Conservation (phyloP, 2,113 vertebrate species). For the Emydocephalus ijimae region DNA sequence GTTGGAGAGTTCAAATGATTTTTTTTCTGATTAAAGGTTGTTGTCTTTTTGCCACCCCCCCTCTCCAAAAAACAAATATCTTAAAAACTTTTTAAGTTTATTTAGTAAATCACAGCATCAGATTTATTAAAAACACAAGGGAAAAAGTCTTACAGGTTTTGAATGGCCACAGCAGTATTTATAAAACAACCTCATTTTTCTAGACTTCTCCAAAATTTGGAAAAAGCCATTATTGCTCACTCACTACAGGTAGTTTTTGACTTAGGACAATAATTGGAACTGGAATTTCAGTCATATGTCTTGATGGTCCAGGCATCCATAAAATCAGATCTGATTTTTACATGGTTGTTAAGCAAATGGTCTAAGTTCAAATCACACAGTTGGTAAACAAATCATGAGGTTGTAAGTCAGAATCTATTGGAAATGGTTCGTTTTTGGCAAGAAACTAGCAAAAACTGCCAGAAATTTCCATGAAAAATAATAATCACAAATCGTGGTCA, state of each 20-base stretch:
- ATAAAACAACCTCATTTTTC: not conserved
- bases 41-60: not conserved
- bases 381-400: not conserved
- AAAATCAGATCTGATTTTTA: not conserved
- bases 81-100: not conserved
- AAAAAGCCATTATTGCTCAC: not conserved
- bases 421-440: not conserved
- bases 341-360: not conserved
- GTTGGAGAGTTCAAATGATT: conserved; percentile 6
- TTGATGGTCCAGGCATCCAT: not conserved
- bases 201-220: not conserved
- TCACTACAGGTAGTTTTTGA: not conserved
- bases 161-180: not conserved
- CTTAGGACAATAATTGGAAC: not conserved
- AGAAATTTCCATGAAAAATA: not conserved
- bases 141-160: not conserved
- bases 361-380: not conserved
- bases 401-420: not conserved
- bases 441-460: not conserved
- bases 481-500: not conserved
- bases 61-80: not conserved
- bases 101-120: not conserved
- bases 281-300: not conserved
- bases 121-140: not conserved
- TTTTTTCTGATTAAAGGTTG: not conserved